Base-by-base conservation (phyloP, 2,888 invertebrate species). In the Chalcosyrphus nemorum region DNA sequence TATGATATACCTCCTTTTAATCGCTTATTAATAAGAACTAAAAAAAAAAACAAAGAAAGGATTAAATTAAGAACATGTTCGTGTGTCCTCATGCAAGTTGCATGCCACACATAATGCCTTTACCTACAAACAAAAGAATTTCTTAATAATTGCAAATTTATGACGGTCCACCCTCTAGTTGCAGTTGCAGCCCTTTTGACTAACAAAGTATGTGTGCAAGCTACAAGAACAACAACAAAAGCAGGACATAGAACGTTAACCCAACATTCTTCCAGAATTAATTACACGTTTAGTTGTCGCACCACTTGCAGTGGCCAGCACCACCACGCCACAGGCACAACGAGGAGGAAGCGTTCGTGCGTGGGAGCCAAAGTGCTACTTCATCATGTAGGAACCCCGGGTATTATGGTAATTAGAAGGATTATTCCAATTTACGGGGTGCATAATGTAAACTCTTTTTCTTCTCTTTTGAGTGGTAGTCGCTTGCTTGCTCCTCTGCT, bases 101-200 rank as follows among this genome's bases (percentile, higher is more conserved):
- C 80, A 80, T 29, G 80, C 72, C 17, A 78, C 32, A 15, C n/a
- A n/a, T n/a, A n/a, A n/a, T n/a, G n/a, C n/a, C n/a, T n/a, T 1
- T 54, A 47, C 21, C 43, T 6, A 32, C 32, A 71, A n/a, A 70
- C 17, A 66, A 71, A 59, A 38, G 54, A 65, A 71, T 65, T 74
- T 63, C 65, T 81, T 76, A 65, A 81, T 76, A 59, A 76, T 71
- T 81, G 65, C 11, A 66, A 81, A 76, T 81, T 81, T 81, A 81
- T 81, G 65, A 71, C 65, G 38, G 27, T 56, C 41, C 52, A 35
- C 71, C 71, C 43, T 6, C 57, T 32, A 24, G 24, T 4, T 24
- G 24, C 24, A 24, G 24, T n/a, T n/a, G n/a, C 24, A 4, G 24
- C 24, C 4, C 4, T 24, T 2, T 24, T 24, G 24, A 4, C n/a